Conservation (phyloP, 2,888 invertebrate genomes). For the Acanthosepion pharaonis region DNA sequence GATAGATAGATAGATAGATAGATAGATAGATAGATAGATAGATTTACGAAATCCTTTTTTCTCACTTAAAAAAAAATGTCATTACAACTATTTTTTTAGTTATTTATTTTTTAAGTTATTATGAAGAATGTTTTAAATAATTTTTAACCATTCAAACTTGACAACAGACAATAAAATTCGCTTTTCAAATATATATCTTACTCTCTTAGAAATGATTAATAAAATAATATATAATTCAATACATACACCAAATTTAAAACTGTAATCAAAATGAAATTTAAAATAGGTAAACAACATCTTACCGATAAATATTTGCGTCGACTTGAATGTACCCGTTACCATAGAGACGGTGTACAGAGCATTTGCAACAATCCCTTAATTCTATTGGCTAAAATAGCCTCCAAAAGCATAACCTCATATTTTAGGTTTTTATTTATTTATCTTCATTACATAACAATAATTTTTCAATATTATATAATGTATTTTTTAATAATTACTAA, state of each 20-base stretch:
- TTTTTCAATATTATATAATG: neutral
- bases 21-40: too few relatives aligned
- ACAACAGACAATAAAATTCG: too few relatives aligned
- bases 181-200: too few relatives aligned
- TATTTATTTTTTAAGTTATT: too few relatives aligned
- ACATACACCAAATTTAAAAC: neutral
- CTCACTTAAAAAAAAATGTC: too few relatives aligned
- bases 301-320: conserved; percentile 20
- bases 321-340: neutral
- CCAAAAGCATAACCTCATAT: neutral
- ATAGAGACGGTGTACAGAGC: neutral
- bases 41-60: too few relatives aligned
- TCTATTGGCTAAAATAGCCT: neutral
- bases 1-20: too few relatives aligned
- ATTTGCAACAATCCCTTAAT: neutral
- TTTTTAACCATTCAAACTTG: too few relatives aligned
- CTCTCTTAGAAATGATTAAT: too few relatives aligned
- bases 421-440: neutral
- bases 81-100: too few relatives aligned
- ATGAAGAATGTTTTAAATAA: too few relatives aligned
- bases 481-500: neutral
- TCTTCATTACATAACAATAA: neutral
- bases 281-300: neutral
- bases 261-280: neutral
- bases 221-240: neutral